Percentiles rank a stretch among this genome's conserved stretches.
Evolutionary conservation across 2,797 vertebrate genomes (phyloP).

Genomic region (Tinamus major): DNA sequence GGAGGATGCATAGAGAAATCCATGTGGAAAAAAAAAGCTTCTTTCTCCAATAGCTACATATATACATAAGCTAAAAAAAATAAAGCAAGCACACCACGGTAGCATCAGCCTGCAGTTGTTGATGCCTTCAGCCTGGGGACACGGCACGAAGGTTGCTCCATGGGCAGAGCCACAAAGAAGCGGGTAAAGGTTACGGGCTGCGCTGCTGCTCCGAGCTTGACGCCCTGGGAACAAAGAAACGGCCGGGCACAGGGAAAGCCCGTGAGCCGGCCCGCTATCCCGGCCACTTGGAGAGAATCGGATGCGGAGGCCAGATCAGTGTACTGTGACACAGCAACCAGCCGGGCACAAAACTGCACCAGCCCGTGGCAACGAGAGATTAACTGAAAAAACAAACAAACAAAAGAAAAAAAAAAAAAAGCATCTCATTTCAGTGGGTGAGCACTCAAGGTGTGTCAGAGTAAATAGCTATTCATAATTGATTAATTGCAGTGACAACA

Average conservation of each 20-base stretch:
- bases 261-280: neutral
- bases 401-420: neutral
- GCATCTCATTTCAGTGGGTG: neutral
- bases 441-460: constrained; percentile 40
- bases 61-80: neutral
- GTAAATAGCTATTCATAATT: constrained; percentile 20
- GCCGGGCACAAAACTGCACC: neutral
- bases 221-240: neutral
- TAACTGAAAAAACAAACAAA: neutral
- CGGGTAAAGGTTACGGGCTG: no score
- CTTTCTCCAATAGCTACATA: neutral
- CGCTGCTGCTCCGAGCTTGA: neutral
- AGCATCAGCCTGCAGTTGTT: neutral
- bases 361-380: neutral
- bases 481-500: constrained; percentile 4
- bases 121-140: neutral
- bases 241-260: rapidly evolving
- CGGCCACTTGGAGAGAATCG: neutral
- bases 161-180: no score
- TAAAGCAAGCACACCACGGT: neutral
- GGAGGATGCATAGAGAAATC: neutral
- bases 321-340: neutral
- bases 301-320: neutral
- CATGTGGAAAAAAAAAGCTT: neutral
- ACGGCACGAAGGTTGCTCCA: no score